A percentile compares a stretch with the other conserved stretches of the same genome.
phyloP scores from a whole-genome alignment of 2,113 vertebrate species.

The Chitala chitala region DNA sequence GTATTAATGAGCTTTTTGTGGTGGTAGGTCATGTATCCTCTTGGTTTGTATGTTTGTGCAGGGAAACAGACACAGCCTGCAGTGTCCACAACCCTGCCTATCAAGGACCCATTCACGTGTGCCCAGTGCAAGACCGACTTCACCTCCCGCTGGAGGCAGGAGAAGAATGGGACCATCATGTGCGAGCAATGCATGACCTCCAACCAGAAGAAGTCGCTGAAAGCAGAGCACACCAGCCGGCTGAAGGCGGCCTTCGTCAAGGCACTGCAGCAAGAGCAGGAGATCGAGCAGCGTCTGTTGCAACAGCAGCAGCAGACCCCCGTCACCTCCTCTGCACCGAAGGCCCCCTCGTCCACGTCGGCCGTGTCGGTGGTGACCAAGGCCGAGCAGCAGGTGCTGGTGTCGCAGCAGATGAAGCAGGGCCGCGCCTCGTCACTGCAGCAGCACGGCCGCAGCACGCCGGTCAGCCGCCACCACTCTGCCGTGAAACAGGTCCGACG shows the following conservation, averaged over 20 bases:
- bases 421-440: constrained; percentile 53
- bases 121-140: constrained; percentile 97
- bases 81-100: constrained; percentile 41
- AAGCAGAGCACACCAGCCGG: constrained; percentile 89
- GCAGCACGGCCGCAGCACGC: constrained; percentile 58
- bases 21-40: background rate
- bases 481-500: constrained; percentile 77
- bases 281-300: constrained; percentile 92
- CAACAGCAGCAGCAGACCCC: constrained; percentile 78
- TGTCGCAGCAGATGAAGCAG: constrained; percentile 67
- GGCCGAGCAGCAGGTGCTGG: constrained; percentile 53
- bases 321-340: constrained; percentile 46
- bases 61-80: constrained; percentile 65
- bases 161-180: constrained; percentile 83
- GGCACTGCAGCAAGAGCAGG: constrained; percentile 95
- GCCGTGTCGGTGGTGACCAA: no score
- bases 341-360: constrained; percentile 43
- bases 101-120: constrained; percentile 86
- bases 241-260: constrained; percentile 97
- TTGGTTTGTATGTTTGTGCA: constrained; percentile 21
- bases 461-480: constrained; percentile 70
- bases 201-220: constrained; percentile 91
- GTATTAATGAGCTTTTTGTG: background rate
- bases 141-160: constrained; percentile 95
- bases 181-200: constrained; percentile 96